Base-by-base conservation (phyloP, 2,888 invertebrate genomes). In the Pterostichus niger region DNA sequence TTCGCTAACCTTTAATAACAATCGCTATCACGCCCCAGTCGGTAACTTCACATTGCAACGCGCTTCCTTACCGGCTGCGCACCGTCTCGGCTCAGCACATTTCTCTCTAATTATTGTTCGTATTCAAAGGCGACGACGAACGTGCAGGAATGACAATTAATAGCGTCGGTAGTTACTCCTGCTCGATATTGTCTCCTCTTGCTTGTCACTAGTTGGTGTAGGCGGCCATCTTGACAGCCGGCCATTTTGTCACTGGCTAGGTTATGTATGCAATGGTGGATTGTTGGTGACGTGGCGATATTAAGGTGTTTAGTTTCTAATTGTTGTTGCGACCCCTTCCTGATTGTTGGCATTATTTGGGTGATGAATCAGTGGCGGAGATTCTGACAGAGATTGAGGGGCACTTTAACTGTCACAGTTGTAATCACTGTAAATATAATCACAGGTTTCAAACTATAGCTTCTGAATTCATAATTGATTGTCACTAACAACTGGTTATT, bases 61-160 rank as follows among this genome's bases (percentile, higher is more conserved):
- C 13, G n/a, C 52, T 52, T 52, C 76, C 24, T 76, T 76, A 54
- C 44, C 61, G 17, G 7, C 54, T 33, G 17, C 76, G 49, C 71
- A 44, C 31, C 76, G 15, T 49, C 75, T 40, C 77, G 5, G 33
- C 49, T 64, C 24, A 10, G 40, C 44, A 44, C 75, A 61, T 61
- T 82, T 82, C 75, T 75, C 82, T 82, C 71, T 82, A 82, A 82
- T 82, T 82, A 82, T 82, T 75, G 82, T 75, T 68, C 75, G 82
- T 82, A 82, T 82, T 82, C 82, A 82, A 82, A 82, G 82, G 59
- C 82, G 44, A 61, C 35, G 73, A 75, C 15, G 82, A 82, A 82
- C 82, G 75, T 82, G 82, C 33, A 75, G 75, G 82, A 82, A 82
- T 82, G 82, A 82, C 82, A 82, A 82, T 82, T 82, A 82, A 82